Conservation (phyloP, 2,113 vertebrate species). For the Crotalus tigris region DNA sequence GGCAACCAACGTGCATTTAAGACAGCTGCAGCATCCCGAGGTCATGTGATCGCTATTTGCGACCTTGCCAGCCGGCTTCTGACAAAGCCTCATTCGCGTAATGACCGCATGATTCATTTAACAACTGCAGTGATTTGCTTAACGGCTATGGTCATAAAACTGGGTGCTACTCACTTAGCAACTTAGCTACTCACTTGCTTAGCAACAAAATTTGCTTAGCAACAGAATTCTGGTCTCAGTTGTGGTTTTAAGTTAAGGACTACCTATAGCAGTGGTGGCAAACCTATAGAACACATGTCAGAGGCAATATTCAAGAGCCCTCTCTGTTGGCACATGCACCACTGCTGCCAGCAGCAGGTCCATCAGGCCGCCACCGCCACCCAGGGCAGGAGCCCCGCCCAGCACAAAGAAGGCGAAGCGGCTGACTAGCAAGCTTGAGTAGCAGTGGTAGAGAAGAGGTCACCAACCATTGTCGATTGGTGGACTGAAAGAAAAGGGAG, state of each 20-base stretch:
- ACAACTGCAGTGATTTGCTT: not conserved
- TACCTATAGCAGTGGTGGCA: no score
- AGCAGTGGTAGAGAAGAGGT: no score
- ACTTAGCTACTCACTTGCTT: not conserved
- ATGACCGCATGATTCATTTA: not conserved
- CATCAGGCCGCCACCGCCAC: fast-evolving
- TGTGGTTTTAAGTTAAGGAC: not conserved
- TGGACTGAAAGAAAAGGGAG: no score
- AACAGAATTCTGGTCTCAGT: not conserved
- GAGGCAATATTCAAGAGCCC: no score
- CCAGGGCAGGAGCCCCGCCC: no score
- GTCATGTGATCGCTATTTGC: not conserved
- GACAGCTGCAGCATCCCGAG: not conserved
- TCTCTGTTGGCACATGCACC: no score
- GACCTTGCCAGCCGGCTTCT: not conserved
- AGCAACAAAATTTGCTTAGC: not conserved
- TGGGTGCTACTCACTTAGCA: not conserved
- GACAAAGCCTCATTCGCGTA: not conserved
- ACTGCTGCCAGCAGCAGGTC: no score
- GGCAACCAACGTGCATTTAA: not conserved
- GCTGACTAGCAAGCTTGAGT: no score
- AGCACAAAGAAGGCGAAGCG: no score
- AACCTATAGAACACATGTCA: no score
- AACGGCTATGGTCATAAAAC: not conserved
- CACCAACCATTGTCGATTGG: no score